Base-by-base conservation (phyloP, 1,140 invertebrate species). In the Dryas iulia region DNA sequence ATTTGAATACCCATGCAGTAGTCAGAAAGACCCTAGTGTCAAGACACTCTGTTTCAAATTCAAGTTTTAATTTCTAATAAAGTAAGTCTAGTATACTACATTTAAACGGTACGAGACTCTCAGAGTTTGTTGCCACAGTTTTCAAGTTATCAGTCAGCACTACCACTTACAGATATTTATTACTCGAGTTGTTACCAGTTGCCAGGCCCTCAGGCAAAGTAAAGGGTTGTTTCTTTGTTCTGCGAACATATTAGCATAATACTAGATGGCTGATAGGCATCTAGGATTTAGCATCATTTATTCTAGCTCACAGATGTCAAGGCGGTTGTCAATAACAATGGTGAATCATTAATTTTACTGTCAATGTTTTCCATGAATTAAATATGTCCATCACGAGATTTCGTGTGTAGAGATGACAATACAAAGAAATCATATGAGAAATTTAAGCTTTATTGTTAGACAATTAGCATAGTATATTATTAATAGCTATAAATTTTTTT, bases 281-380 rank as follows among this genome's bases (percentile, higher is more conserved):
- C 39, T 47, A 47, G 18, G 39, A n/a, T n/a, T n/a, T 18, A 21
- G 18, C 10, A 47, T 3, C 14, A 47, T 47, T 21, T 47, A 47
- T 47, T 21, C 39, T 21, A 21, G 33, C 33, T 47, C 39, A 47
- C 1, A 47, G 39, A 47, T 47, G 39, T 59, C 72, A 74, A 74
- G 75, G 67, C 18, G 11, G 23, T 58, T 71, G 65, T 60, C 67
- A 62, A 72, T 61, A 39, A 74, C 71, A 63, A 68, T 54, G 56
- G 65, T 30, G 39, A 59, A 65, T 60, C 63, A 69, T 69, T 35
- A 69, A 68, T 72, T 72, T 64, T 59, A 56, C 59, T 72, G 65
- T 74, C 57, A 71, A 18, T 33, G 28, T 63, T 71, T n/a, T 53
- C 39, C 69, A 61, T 57, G 25, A 23, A 47, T 47, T 47, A 14